A percentile compares a stretch with the other conserved stretches of the same genome.
Evolutionary conservation across 2,113 vertebrate genomes (phyloP).

Genomic region (Holacanthus passer): DNA sequence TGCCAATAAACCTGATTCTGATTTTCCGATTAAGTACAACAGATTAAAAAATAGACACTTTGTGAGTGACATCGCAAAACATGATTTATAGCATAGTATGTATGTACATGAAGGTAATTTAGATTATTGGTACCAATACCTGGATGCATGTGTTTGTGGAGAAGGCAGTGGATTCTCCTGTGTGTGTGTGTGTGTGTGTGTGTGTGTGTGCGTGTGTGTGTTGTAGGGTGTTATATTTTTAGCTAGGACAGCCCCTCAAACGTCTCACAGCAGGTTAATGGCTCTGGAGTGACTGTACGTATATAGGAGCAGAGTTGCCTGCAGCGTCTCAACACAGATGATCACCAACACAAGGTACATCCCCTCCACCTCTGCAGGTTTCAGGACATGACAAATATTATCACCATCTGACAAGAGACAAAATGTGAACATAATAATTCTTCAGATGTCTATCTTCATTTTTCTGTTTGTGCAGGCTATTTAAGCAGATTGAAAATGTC

Average conservation of each 20-base stretch:
- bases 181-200: not conserved
- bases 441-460: not conserved
- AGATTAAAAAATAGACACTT: too few species aligned
- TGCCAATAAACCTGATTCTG: too few species aligned
- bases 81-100: too few species aligned
- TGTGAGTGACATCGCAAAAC: too few species aligned
- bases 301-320: conserved; percentile 41
- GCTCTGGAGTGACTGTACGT: conserved; percentile 12
- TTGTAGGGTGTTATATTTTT: conserved; percentile 47
- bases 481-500: conserved; percentile 53
- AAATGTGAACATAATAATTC: not conserved
- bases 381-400: not conserved
- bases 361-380: not conserved
- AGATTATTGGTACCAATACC: too few species aligned
- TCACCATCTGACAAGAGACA: not conserved
- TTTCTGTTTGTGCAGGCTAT: conserved; percentile 8
- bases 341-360: conserved; percentile 42
- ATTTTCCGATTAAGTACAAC: too few species aligned
- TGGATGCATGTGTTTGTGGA: too few species aligned
- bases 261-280: conserved; percentile 17
- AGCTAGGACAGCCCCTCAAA: conserved; percentile 24
- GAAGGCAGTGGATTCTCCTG: not conserved
- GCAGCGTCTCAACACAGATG: conserved; percentile 11
- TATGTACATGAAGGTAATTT: too few species aligned
- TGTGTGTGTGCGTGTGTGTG: not conserved